Evolutionary conservation across 1,140 invertebrate species (phyloP).

Genomic region (Drosophila grimshawi): DNA sequence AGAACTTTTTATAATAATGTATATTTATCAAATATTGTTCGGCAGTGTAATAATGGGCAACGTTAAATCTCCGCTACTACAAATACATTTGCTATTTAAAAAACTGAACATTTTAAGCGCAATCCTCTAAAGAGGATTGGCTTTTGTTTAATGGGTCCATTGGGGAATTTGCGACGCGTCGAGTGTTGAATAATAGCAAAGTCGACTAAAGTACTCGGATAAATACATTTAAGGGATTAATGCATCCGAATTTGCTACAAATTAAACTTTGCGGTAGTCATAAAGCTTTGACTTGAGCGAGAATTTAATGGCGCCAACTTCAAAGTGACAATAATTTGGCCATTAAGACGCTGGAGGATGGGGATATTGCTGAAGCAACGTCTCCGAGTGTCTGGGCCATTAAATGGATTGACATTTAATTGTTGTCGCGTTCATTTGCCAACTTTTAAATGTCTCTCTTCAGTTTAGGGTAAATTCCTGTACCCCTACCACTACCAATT

Average conservation of each 20-base stretch:
- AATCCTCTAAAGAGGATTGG: constrained; percentile 24
- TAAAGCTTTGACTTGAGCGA: constrained; percentile 17
- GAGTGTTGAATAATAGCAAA: constrained; percentile 40
- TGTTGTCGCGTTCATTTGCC: constrained; percentile 63
- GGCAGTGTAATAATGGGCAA: too few species aligned
- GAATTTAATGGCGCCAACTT: constrained; percentile 76
- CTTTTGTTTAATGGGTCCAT: constrained; percentile 43
- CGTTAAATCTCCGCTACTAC: too few species aligned
- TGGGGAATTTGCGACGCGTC: constrained; percentile 38
- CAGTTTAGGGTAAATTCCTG: constrained; percentile 23
- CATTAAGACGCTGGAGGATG: constrained; percentile 54
- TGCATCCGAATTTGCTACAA: background rate
- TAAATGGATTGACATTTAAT: constrained; percentile 80
- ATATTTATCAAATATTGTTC: too few species aligned
- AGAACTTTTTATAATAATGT: background rate
- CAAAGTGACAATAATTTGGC: constrained; percentile 82
- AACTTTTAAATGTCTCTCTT: constrained; percentile 55
- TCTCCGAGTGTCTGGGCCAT: constrained; percentile 58
- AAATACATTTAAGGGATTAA: background rate
- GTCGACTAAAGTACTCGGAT: background rate
- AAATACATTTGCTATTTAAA: background rate
- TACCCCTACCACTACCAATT: constrained; percentile 32
- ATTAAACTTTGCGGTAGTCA: constrained; percentile 10
- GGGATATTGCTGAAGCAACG: constrained; percentile 11
- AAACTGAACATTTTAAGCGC: constrained; percentile 19